Base-by-base conservation (phyloP, 2,888 invertebrate genomes). In the Ichneumoninae sp. region DNA sequence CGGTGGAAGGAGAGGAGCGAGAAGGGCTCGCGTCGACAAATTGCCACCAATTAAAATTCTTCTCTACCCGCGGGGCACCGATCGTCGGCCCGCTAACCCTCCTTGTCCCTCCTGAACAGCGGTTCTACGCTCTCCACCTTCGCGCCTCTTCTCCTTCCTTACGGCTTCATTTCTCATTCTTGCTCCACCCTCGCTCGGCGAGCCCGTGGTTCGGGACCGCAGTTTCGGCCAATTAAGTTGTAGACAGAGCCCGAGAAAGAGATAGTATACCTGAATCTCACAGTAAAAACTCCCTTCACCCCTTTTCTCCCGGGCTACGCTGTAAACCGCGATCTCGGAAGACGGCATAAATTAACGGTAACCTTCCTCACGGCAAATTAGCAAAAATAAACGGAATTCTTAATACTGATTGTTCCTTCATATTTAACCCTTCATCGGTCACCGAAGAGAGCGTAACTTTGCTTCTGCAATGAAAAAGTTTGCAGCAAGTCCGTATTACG, bases 141-240 rank as follows among this genome's bases (percentile, higher is more conserved):
- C 60, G 30, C 54, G 54, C 36, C 44, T 26, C 65, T 69, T 30
- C 70, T 57, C 47, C 66, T 65, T 77, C 63, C 40, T 65, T 57
- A 30, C 63, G 40, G 33, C 66, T 82, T 85, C 76, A 66, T 85
- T 85, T 81, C 85, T 85, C 82, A 85, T 83, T 82, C 80, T 80
- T 76, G 77, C 82, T 74, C 65, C 80, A 82, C 83, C 87, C 83
- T 73, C 75, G 54, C 52, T 85, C 76, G 54, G 68, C 84, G 69
- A 69, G 54, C 82, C 83, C 83, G 84, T 83, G 85, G 79, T 88
- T 79, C 82, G 88, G 88, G 91, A 92, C 92, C 91, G 33, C 60
- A 91, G 91, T 91, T 91, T 89, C 87, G 86, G 88, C 92, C 92
- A 93, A 93, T 93, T 93, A 93, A 93, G 92, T 92, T 92, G 93